Evolutionary conservation across 2,888 invertebrate genomes (phyloP).

Genomic region (Drosophila niveifrons): DNA sequence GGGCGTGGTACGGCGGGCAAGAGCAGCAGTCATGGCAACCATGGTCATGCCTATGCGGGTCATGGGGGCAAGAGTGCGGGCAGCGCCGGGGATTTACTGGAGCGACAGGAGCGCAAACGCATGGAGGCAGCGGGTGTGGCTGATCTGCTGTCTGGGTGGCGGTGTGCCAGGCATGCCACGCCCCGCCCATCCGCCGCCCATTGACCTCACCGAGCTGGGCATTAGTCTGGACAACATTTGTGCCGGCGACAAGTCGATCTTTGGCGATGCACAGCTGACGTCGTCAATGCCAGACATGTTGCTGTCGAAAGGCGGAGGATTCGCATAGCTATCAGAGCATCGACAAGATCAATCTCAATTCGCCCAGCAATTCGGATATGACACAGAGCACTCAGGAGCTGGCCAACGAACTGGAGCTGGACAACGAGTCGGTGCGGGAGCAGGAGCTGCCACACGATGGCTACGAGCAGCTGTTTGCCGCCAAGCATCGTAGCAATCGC

Average conservation of each 20-base stretch:
- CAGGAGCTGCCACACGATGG: slow-evolving; percentile 78
- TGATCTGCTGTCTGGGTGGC: slow-evolving; percentile 80
- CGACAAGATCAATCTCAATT: slow-evolving; percentile 84
- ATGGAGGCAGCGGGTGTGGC: slow-evolving; percentile 80
- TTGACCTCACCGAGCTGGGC: slow-evolving; percentile 87
- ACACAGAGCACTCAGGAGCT: slow-evolving; percentile 85
- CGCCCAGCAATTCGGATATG: slow-evolving; percentile 83
- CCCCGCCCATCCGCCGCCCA: slow-evolving; percentile 88
- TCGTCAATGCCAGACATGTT: slow-evolving; percentile 88
- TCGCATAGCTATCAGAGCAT: slow-evolving; percentile 85
- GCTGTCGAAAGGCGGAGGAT: slow-evolving; percentile 82
- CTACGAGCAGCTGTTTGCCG: slow-evolving; percentile 72
- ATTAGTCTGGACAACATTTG: slow-evolving; percentile 87
- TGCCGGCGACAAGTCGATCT: slow-evolving; percentile 85
- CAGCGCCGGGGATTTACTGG: slow-evolving; percentile 80
- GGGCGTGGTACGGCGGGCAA: slow-evolving; percentile 83
- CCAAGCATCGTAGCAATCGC: slow-evolving; percentile 53
- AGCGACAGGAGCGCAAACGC: slow-evolving; percentile 80
- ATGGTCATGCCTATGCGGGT: slow-evolving; percentile 25
- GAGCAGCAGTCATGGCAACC: slow-evolving; percentile 35
- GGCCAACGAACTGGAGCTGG: slow-evolving; percentile 82
- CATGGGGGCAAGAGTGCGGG: slow-evolving; percentile 66
- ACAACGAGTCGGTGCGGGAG: slow-evolving; percentile 75
- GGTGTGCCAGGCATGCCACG: slow-evolving; percentile 81
- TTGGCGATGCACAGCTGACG: slow-evolving; percentile 84